Evolutionary conservation across 2,888 invertebrate genomes (phyloP), one percentile per base, ranked within the genome.

Genomic region (Ophion costatus): DNA sequence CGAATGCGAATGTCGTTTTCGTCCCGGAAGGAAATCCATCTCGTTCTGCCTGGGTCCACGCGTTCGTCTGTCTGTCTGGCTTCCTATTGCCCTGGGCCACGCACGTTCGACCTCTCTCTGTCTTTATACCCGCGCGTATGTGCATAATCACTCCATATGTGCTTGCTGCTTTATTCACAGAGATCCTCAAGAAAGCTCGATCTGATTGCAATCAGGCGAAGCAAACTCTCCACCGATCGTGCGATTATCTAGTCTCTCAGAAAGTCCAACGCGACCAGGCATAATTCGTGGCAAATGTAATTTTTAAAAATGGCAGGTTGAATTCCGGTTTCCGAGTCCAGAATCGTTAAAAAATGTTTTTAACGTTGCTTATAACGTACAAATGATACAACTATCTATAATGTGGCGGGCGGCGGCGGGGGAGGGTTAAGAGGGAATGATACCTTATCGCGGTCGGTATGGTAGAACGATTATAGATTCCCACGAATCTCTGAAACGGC

Each of bases 201-300:
- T 88, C 64, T 82, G 82, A 77, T 84, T 73, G 84, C 86, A 84
- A 90, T 89, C 87, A 88, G 90, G 83, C 45, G 22, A 17, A 83
- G 87, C 89, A 90, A 91, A 90, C 51, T 51, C 90, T 88, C 73
- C 79, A 82, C 84, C 78, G 67, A 82, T 79, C 84, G 69, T 78
- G 79, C 89, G 89, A 91, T 93, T 91, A 92, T 88, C 90, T 89
- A 93, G 93, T 93, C 93, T 83, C 90, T 93, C 83, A 92, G 93
- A 93, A 17, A 51, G 14, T 17, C 17, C 51, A 17, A 51, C 51
- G 17, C 51, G 51, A 51, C 51, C 51, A 51, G 51, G 17, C 14
- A 45, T 45, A 45, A 45, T 17, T 51, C 51, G 51, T 51, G 51
- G 51, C 51, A 51, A 51, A 51, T 5, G 51, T 17, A 5, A 38